These are phyloP conservation scores for Quadroppia sp. DNA, from an alignment of 2,888 invertebrate genomes.

Conservation along the genomic window DNA sequence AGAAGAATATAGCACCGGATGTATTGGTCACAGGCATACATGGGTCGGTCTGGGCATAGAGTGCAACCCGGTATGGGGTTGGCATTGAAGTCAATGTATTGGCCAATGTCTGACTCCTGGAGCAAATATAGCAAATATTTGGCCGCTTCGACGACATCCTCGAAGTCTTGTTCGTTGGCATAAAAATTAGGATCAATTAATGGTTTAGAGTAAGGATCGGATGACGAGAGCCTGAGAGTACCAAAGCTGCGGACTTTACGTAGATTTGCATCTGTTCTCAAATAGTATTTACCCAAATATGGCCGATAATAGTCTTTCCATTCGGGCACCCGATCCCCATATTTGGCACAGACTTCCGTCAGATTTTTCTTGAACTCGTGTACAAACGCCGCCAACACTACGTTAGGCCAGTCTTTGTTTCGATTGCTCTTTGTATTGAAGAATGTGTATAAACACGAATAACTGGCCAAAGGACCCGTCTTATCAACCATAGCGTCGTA, in stretches of 20 bases:
- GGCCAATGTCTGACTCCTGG: too few species aligned
- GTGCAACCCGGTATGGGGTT: background rate
- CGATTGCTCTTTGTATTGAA: background rate
- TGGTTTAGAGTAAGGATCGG: background rate
- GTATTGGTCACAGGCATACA: background rate
- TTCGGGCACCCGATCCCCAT: too few species aligned
- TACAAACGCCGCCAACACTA: too few species aligned
- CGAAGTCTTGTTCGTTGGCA: background rate
- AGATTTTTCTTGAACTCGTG: too few species aligned
- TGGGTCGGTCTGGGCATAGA: background rate
- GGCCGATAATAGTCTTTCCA: background rate
- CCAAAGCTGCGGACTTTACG: background rate
- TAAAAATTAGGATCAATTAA: background rate
- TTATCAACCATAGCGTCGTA: background rate
- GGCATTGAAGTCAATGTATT: too few species aligned
- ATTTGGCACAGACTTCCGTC: too few species aligned
- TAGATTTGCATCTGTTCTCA: background rate
- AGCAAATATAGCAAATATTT: too few species aligned
- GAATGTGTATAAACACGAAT: background rate
- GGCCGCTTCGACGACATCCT: background rate
- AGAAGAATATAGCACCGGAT: background rate
- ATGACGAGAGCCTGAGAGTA: background rate
- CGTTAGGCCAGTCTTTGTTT: background rate
- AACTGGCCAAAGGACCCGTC: slow-evolving; percentile 13
- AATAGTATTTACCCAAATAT: background rate